Conservation (phyloP, 2,888 invertebrate genomes). For the Drosophila niveifrons region DNA sequence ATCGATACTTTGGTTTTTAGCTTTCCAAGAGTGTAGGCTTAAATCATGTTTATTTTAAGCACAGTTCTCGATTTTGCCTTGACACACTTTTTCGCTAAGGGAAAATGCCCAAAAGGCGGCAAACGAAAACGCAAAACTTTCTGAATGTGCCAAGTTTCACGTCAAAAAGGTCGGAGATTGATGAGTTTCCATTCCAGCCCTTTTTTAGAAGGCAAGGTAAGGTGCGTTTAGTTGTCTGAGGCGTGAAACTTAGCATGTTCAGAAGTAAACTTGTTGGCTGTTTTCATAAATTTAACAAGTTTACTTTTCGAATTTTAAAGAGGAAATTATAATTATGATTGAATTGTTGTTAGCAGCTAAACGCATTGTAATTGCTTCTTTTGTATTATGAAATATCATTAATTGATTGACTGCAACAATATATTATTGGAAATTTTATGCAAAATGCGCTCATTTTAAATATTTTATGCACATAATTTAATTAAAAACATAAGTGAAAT, state of each 20-base stretch:
- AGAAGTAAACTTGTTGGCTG: slow-evolving; percentile 12
- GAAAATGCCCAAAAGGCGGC: slow-evolving; percentile 17
- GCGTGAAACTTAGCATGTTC: slow-evolving; percentile 39
- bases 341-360: not conserved
- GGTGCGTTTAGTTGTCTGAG: slow-evolving; percentile 19
- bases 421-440: slow-evolving; percentile 43
- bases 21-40: slow-evolving; percentile 17
- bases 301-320: slow-evolving; percentile 7
- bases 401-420: slow-evolving; percentile 46
- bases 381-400: slow-evolving; percentile 22
- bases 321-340: not conserved
- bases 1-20: slow-evolving; percentile 32
- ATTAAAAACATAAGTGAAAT: slow-evolving; percentile 52
- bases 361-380: slow-evolving; percentile 31
- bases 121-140: slow-evolving; percentile 40
- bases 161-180: slow-evolving; percentile 53
- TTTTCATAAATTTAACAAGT: slow-evolving; percentile 8
- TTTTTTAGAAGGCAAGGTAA: slow-evolving; percentile 8
- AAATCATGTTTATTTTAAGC: slow-evolving; percentile 66
- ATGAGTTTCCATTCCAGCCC: slow-evolving; percentile 23
- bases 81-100: slow-evolving; percentile 55
- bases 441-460: slow-evolving; percentile 25
- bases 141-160: slow-evolving; percentile 27
- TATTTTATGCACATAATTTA: slow-evolving; percentile 68
- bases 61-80: slow-evolving; percentile 49